These are phyloP conservation scores for Chlorospingus semifuscus DNA, from an alignment of 2,797 vertebrate genomes.

Conservation along the genomic window DNA sequence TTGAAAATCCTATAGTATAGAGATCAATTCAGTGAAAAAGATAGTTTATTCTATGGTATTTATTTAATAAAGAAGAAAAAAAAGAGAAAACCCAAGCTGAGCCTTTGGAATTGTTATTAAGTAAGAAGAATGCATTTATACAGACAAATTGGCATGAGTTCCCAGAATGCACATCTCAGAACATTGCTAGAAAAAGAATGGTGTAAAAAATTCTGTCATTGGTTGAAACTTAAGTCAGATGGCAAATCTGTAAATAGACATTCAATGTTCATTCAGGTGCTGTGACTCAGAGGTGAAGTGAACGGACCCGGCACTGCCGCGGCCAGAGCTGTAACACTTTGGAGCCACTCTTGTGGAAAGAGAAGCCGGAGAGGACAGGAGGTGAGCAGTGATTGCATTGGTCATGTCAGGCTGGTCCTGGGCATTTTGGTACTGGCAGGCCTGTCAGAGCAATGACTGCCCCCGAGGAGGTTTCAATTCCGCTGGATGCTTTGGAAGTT, in stretches of 20 bases:
- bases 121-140: neutral
- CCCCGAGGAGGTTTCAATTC: neutral
- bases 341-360: constrained; percentile 14
- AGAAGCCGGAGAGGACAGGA: neutral
- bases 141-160: neutral
- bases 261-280: neutral
- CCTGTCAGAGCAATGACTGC: neutral
- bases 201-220: neutral
- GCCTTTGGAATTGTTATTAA: neutral
- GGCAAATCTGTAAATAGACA: neutral
- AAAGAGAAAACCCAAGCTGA: neutral
- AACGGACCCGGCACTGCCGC: neutral
- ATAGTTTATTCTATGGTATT: neutral
- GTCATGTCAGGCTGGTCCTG: neutral
- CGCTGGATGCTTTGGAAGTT: neutral
- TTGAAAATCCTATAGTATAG: neutral
- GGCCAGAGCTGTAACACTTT: neutral
- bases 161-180: neutral
- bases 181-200: neutral
- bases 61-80: neutral
- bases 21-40: neutral
- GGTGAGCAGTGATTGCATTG: constrained; percentile 9
- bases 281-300: neutral
- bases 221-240: neutral
- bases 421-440: neutral